A percentile compares a stretch with the other conserved stretches of the same genome.
phyloP scores from a whole-genome alignment of 1,140 invertebrate genomes.

The Linepithema humile region DNA sequence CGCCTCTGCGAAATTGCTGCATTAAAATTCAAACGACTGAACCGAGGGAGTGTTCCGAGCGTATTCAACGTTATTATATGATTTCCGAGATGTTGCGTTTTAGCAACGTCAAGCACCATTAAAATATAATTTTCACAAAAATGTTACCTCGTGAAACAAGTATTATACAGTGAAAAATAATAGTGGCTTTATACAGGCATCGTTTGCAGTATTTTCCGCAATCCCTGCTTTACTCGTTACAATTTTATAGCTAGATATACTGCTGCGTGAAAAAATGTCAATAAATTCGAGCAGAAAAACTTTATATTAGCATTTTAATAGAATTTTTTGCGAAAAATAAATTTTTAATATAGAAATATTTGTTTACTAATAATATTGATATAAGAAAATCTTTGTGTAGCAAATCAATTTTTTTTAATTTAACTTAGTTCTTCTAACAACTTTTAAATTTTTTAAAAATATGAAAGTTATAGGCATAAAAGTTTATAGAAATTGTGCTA shows the following conservation, averaged over 20 bases:
- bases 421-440: not conserved
- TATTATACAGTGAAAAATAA: constrained; percentile 23
- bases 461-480: not conserved
- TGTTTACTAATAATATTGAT: no score
- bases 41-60: not conserved
- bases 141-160: constrained; percentile 2
- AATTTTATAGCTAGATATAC: not conserved
- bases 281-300: not conserved
- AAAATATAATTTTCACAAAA: constrained; percentile 47
- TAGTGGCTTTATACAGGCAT: not conserved
- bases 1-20: not conserved
- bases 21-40: constrained; percentile 31
- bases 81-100: constrained; percentile 15
- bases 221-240: not conserved
- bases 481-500: not conserved
- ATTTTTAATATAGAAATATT: not conserved
- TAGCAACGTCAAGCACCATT: constrained; percentile 8
- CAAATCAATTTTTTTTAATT: not conserved
- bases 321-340: not conserved
- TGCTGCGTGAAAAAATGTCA: not conserved
- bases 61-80: not conserved
- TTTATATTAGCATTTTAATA: not conserved
- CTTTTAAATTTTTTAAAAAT: not conserved
- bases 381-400: not conserved
- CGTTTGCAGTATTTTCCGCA: constrained; percentile 22